Conservation (phyloP, 1,140 invertebrate species). For the Drosophila quadrilineata region DNA sequence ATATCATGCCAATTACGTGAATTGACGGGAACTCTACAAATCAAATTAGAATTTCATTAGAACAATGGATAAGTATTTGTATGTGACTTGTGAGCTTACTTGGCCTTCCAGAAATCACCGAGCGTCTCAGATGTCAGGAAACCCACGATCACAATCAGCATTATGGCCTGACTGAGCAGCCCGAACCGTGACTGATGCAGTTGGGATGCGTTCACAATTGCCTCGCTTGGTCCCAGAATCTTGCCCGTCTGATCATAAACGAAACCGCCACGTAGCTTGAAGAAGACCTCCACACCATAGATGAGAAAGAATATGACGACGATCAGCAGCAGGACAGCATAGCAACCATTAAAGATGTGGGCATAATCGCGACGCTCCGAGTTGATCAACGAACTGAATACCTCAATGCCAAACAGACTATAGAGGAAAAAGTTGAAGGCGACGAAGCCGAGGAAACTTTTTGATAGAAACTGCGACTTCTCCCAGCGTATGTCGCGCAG, state of each 20-base stretch:
- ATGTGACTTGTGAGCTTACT: constrained; percentile 83
- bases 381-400: constrained; percentile 82
- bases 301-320: constrained; percentile 96
- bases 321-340: constrained; percentile 93
- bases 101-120: constrained; percentile 95
- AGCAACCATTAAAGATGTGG: constrained; percentile 95
- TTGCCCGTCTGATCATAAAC: constrained; percentile 80
- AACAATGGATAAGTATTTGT: background rate
- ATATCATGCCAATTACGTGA: constrained; percentile 96
- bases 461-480: constrained; percentile 93
- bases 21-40: constrained; percentile 89
- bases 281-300: constrained; percentile 96
- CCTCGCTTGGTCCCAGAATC: constrained; percentile 70
- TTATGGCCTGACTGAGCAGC: constrained; percentile 92
- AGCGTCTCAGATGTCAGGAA: constrained; percentile 95
- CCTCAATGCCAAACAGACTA: constrained; percentile 91
- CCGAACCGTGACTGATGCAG: constrained; percentile 94
- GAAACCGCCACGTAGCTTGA: constrained; percentile 89
- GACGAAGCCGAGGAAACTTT: constrained; percentile 95
- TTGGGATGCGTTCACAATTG: constrained; percentile 91
- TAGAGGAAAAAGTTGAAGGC: constrained; percentile 95
- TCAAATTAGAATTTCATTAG: background rate
- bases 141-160: constrained; percentile 91
- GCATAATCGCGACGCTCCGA: constrained; percentile 71
- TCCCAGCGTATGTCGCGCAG: constrained; percentile 93